Evolutionary conservation across 2,888 invertebrate species (phyloP).

Genomic region (Hyposoter didymator): DNA sequence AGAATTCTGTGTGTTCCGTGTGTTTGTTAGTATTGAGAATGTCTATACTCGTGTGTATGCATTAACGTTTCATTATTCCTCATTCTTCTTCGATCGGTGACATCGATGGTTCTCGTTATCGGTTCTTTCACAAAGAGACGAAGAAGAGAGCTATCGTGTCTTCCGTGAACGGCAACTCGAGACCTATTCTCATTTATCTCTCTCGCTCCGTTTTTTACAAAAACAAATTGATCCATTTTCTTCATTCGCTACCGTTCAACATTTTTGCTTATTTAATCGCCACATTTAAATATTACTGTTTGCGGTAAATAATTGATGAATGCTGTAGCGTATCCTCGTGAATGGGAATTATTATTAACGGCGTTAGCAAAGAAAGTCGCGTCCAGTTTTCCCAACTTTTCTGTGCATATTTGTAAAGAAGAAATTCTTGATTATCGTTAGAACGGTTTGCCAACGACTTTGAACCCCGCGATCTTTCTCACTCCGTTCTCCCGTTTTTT

Average conservation of each 20-base stretch:
- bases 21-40: neutral
- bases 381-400: neutral
- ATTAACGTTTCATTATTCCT: conserved; percentile 25
- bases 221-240: neutral
- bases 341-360: neutral
- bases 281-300: neutral
- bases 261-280: neutral
- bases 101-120: conserved; percentile 54
- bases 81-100: conserved; percentile 14
- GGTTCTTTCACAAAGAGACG: conserved; percentile 10
- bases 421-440: too few species aligned
- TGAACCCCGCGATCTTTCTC: too few species aligned
- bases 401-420: too few species aligned
- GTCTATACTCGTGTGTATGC: conserved; percentile 5
- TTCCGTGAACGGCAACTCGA: conserved; percentile 49
- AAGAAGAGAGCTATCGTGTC: neutral
- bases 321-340: neutral
- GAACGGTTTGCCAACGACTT: too few species aligned
- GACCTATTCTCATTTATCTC: conserved; percentile 45
- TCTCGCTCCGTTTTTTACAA: neutral
- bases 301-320: neutral
- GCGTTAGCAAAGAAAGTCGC: neutral
- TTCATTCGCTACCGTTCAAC: neutral
- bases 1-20: neutral
- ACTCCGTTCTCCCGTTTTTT: too few species aligned